Evolutionary conservation across 2,113 vertebrate genomes (phyloP), one percentile per base, ranked within the genome.

Genomic region (Glaucomys volans): DNA sequence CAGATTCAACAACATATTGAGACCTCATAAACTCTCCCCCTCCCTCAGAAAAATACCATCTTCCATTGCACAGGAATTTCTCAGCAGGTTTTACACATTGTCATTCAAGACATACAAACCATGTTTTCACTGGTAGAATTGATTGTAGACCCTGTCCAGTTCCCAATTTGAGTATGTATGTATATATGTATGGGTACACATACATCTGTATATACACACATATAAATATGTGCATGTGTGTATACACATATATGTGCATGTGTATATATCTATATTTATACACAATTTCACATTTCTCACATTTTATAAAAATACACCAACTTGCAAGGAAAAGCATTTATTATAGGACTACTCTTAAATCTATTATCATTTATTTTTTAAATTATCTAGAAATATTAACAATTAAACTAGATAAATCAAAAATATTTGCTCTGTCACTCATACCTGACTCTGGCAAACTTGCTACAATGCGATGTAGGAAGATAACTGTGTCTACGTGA

Each of bases 381-480:
- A 93, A 57, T 64, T 76, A 77, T 74, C n/a, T 87, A 67, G 28
- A 76, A 72, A 35, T 52, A 62, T 62, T 86, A 47, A 81, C 47
- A 84, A 85, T 79, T 74, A 75, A 93, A 8, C 35, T 84, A 82
- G 4, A 85, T 66, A 93, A 72, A 83, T 79, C 32, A 94, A 79
- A 89, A 72, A 52, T 83, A 89, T 42, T 76, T 92, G 22, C 32
- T 83, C 30, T 44, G 16, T 77, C 22, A n/a, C 26, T 87, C 26
- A 64, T 5, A 77, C 42, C 12, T 62, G 52, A 72, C 88, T 87
- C 76, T 95, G 35, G 85, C 16, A 47, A 57, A 71, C 5, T 95
- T 81, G 35, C 44, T 95, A 4, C 35, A 77, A 67, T 14, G 76
- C 40, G 26, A 4, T 37, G 2, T 62, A 75, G 80, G 57, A 88